phyloP scores from a whole-genome alignment of 2,113 vertebrate species.

The Malurus elegans region DNA sequence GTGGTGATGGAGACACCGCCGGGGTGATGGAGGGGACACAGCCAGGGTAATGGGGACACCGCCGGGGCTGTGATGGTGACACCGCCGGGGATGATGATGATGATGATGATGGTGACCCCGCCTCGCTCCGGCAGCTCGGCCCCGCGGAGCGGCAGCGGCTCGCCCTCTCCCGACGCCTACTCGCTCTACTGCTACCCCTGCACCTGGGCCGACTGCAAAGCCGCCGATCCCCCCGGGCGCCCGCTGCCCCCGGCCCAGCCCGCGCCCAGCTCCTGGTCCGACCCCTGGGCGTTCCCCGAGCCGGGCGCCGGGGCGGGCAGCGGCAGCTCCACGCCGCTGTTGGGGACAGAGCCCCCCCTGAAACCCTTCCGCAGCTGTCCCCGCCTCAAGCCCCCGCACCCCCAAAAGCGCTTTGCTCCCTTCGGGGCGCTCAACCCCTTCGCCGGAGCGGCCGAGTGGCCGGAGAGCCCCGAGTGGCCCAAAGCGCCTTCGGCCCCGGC shows the following conservation, averaged over 20 bases:
- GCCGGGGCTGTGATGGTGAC: no score
- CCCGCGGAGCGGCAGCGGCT: no score
- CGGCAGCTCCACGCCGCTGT: conserved; percentile 59
- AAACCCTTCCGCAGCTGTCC: conserved; percentile 81
- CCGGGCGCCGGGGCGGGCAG: conserved; percentile 50
- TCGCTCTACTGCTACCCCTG: conserved; percentile 95
- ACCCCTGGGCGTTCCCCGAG: conserved; percentile 75
- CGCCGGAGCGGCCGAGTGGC: conserved; percentile 77
- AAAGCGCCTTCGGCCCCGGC: background rate
- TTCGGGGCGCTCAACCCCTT: conserved; percentile 93
- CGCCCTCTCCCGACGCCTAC: conserved; percentile 70
- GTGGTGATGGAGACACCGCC: no score
- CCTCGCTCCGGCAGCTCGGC: no score
- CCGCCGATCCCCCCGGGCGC: conserved; percentile 72
- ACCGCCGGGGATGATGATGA: conserved; percentile 42
- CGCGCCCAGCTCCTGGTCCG: conserved; percentile 79
- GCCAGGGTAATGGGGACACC: conserved; percentile 19
- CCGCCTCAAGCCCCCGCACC: conserved; percentile 77
- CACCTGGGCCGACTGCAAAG: conserved; percentile 91
- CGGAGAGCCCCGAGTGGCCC: conserved; percentile 57
- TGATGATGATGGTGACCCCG: no score
- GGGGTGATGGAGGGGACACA: no score
- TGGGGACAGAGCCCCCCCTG: conserved; percentile 65
- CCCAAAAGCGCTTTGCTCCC: conserved; percentile 90
- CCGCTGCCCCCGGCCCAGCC: conserved; percentile 51